Evolutionary conservation across 2,113 vertebrate genomes (phyloP).

Genomic region (Dendrocopos noguchii): DNA sequence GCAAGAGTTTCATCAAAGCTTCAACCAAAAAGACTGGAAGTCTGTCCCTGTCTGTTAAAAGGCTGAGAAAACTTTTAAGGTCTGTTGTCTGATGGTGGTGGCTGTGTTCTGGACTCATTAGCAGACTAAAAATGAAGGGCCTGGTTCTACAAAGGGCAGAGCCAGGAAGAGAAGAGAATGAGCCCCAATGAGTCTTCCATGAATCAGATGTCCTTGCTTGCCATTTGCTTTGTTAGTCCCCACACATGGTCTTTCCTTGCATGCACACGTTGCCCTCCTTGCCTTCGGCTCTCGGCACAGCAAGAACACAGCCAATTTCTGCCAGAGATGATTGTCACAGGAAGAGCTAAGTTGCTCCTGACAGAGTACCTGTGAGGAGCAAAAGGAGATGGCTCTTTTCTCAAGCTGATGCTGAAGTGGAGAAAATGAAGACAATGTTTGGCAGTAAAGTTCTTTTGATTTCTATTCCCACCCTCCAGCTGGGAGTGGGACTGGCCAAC

Average conservation of each 20-base stretch:
- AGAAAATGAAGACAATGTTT: not conserved
- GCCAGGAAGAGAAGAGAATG: not conserved
- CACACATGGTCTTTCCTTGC: not conserved
- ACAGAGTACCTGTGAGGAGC: not conserved
- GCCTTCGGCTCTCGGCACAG: not conserved
- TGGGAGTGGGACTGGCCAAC: not conserved
- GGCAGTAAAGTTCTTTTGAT: not conserved
- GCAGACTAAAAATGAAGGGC: not conserved
- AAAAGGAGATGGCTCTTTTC: not conserved
- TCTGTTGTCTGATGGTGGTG: not conserved
- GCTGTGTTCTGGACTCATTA: not conserved
- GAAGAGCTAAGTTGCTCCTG: not conserved
- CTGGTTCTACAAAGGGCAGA: not conserved
- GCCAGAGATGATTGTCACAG: not conserved
- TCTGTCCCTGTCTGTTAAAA: not conserved
- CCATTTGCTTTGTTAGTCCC: not conserved
- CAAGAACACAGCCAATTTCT: not conserved
- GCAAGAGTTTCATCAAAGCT: conserved; percentile 38
- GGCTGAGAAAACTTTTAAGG: not conserved
- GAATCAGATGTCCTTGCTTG: not conserved
- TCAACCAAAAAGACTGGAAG: not conserved
- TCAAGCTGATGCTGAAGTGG: not conserved
- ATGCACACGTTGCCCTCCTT: not conserved
- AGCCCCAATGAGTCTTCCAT: not conserved
- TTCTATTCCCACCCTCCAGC: not conserved